Percentiles rank a stretch among this genome's conserved stretches.
These are phyloP conservation scores for Egretta garzetta DNA, from an alignment of 2,113 vertebrate species.

Conservation along the genomic window DNA sequence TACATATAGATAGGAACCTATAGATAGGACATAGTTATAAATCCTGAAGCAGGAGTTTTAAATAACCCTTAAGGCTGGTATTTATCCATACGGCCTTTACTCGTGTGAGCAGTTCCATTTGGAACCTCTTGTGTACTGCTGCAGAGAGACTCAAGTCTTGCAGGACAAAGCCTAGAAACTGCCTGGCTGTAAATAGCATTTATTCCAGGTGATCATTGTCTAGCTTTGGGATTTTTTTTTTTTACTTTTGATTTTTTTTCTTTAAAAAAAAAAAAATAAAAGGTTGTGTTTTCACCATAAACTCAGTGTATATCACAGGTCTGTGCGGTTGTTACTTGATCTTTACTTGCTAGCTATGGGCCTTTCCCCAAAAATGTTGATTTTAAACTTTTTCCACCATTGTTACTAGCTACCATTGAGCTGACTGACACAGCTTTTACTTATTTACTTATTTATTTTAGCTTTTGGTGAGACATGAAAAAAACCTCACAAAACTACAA, in stretches of 20 bases:
- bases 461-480: slow-evolving; percentile 20
- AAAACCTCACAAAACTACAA: slow-evolving; percentile 1
- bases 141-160: not conserved
- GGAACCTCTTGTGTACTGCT: not conserved
- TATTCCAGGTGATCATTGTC: not conserved
- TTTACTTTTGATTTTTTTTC: not conserved
- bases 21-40: not conserved
- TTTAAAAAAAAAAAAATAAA: not conserved
- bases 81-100: not conserved
- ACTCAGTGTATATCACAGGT: not conserved
- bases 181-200: not conserved
- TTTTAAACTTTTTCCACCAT: not conserved
- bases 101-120: not conserved
- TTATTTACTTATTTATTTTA: not conserved
- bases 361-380: not conserved
- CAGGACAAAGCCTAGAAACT: not conserved
- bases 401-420: not conserved
- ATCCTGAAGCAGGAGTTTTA: not conserved
- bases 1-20: not conserved
- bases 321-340: not conserved
- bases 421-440: not conserved
- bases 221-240: not conserved
- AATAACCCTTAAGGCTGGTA: not conserved
- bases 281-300: not conserved
- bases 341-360: not conserved